Conservation (phyloP, 2,113 vertebrate species). For the Eubucco bourcierii region DNA sequence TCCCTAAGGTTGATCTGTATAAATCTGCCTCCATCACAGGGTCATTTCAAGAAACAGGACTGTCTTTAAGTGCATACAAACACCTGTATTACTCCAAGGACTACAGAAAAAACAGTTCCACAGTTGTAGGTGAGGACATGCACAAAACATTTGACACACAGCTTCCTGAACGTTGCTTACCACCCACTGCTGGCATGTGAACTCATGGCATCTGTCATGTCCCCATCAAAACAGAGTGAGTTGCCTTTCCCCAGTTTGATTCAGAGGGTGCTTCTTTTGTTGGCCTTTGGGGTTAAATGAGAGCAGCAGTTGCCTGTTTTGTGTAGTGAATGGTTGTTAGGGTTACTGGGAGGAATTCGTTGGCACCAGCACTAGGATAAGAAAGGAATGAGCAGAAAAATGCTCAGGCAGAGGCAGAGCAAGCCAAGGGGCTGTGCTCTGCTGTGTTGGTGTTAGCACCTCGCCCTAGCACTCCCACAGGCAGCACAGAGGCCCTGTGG, state of each 20-base stretch:
- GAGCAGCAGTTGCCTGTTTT: not conserved
- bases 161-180: not conserved
- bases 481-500: not conserved
- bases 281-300: not conserved
- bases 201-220: not conserved
- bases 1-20: not conserved
- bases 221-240: not conserved
- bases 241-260: not conserved
- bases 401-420: not conserved
- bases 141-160: not conserved
- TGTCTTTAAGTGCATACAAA: not conserved
- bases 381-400: slow-evolving; percentile 27
- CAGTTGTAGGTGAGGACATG: not conserved
- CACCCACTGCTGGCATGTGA: not conserved
- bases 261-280: not conserved
- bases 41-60: not conserved
- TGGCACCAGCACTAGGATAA: not conserved
- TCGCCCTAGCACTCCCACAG: not conserved
- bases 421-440: not conserved
- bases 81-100: not conserved
- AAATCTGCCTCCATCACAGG: not conserved
- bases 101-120: not conserved
- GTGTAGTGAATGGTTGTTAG: not conserved
- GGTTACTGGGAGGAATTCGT: slow-evolving; percentile 23
- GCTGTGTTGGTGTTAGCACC: not conserved